These are phyloP conservation scores for mouse (Mus musculus) DNA, from an alignment of 2,113 vertebrate species.

Conservation along the genomic window GRCm39 chr6:57639501-57640000, in stretches of 20 bases:
- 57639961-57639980: conserved; percentile 19
- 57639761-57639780: conserved; percentile 82
- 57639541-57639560: no score
- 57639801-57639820: conserved; percentile 82
- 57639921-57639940: background rate
- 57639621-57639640: conserved; percentile 23
- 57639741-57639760: conserved; percentile 62
- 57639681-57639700: conserved; percentile 90
- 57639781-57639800: conserved; percentile 86
- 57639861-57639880: conserved; percentile 86
- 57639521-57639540: background rate
- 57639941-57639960: background rate
- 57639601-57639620: background rate
- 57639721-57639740: conserved; percentile 84
- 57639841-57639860: conserved; percentile 84
- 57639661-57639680: conserved; percentile 56
- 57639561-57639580: background rate
- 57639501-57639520: background rate
- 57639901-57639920: background rate
- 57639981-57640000: background rate
- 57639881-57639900: conserved; percentile 40
- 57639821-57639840: conserved; percentile 83
- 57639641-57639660: conserved; percentile 33
- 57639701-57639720: conserved; percentile 84
- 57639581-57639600: background rate